Evolutionary conservation across 2,113 vertebrate species (phyloP).

Genomic region (Triplophysa tibetana): DNA sequence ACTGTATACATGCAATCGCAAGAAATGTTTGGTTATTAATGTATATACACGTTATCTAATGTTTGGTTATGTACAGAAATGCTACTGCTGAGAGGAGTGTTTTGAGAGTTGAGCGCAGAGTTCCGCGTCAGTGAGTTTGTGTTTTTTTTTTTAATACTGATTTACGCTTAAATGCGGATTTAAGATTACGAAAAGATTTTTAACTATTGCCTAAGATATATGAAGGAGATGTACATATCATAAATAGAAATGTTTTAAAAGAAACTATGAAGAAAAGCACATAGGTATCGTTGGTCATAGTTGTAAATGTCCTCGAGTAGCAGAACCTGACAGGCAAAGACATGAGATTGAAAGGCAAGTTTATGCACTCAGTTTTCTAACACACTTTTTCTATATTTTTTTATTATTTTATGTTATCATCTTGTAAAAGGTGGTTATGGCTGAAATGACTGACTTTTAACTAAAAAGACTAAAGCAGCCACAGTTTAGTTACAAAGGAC

Average conservation of each 20-base stretch:
- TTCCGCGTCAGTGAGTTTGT: conserved; percentile 21
- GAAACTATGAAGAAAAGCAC: conserved; percentile 43
- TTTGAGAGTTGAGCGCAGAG: conserved; percentile 19
- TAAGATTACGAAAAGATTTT: conserved; percentile 37
- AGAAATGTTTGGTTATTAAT: conserved; percentile 69
- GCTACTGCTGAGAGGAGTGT: conserved; percentile 33
- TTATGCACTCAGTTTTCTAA: conserved; percentile 52
- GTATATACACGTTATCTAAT: conserved; percentile 60
- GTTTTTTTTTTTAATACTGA: conserved; percentile 37
- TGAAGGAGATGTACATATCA: conserved; percentile 52
- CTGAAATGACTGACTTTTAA: conserved; percentile 19
- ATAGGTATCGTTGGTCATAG: conserved; percentile 13
- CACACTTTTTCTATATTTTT: conserved; percentile 31
- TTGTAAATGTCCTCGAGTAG: conserved; percentile 17
- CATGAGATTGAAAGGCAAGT: conserved; percentile 22
- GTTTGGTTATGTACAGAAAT: conserved; percentile 77
- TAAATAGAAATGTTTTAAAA: conserved; percentile 45
- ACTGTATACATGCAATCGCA: conserved; percentile 25
- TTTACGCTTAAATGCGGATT: conserved; percentile 32
- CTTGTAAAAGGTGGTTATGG: neutral
- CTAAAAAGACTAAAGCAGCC: neutral
- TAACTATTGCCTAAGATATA: conserved; percentile 55
- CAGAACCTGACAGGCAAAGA: conserved; percentile 30
- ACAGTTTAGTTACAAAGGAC: neutral
- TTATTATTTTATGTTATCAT: neutral